Percentiles rank a stretch among this genome's conserved stretches.
Conservation (phyloP, 2,113 vertebrate species). For the Diadophis punctatus region DNA sequence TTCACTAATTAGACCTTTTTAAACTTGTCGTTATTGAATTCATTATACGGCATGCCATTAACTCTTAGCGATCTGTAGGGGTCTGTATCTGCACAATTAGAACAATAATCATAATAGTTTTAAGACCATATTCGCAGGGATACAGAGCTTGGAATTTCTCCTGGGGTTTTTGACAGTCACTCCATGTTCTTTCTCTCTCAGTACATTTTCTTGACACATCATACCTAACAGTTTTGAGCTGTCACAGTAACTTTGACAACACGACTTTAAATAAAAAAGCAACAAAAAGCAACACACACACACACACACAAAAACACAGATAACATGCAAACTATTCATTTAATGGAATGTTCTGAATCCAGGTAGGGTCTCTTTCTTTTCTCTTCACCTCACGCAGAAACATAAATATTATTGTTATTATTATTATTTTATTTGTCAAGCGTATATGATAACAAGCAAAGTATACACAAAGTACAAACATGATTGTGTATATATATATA, state of each 20-base stretch:
- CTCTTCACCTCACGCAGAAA: neutral
- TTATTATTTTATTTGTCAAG: no score
- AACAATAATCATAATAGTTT: conserved; percentile 50
- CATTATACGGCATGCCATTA: conserved; percentile 76
- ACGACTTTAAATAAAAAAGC: conserved; percentile 31
- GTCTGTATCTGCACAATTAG: conserved; percentile 69
- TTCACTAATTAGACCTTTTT: conserved; percentile 95
- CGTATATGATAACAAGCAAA: no score
- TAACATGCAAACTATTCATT: conserved; percentile 22
- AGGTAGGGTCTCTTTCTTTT: neutral
- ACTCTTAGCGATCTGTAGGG: conserved; percentile 70
- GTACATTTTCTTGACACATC: conserved; percentile 65
- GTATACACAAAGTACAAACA: no score
- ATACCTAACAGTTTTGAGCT: conserved; percentile 63
- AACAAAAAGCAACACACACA: neutral
- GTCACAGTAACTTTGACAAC: conserved; percentile 60
- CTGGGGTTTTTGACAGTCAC: conserved; percentile 57
- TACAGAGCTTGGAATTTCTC: conserved; percentile 39
- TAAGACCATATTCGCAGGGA: conserved; percentile 41
- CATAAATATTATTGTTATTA: neutral
- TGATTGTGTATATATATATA: no score
- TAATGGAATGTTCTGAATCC: conserved; percentile 48
- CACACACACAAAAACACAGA: neutral
- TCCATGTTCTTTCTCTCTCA: conserved; percentile 51
- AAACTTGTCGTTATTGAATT: conserved; percentile 86